Evolutionary conservation across 1,140 invertebrate species (phyloP).

Genomic region (Gonatopus flavifemur): DNA sequence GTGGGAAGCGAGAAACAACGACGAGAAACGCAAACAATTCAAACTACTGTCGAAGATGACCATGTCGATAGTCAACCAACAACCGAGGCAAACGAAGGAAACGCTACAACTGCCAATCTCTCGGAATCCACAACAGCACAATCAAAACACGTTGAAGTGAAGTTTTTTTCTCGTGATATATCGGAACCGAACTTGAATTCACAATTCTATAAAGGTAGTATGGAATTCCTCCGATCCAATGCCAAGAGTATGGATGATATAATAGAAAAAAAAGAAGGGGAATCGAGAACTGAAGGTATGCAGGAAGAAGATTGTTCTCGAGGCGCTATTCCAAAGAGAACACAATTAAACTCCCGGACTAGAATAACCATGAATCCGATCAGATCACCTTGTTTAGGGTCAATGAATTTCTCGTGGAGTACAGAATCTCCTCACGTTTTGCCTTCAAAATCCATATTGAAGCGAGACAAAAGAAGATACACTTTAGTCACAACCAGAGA

Average conservation of each 20-base stretch:
- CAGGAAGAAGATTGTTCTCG: slow-evolving; percentile 12
- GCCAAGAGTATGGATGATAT: slow-evolving; percentile 50
- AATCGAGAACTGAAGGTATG: slow-evolving; percentile 9
- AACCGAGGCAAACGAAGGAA: no score
- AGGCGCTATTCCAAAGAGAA: slow-evolving; percentile 41
- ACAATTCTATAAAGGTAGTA: slow-evolving; percentile 30
- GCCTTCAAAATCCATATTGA: slow-evolving; percentile 51
- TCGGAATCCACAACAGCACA: no score
- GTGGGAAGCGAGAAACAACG: no score
- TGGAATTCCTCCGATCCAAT: slow-evolving; percentile 25
- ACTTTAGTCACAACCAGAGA: slow-evolving; percentile 48
- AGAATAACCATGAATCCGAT: slow-evolving; percentile 41
- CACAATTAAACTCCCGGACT: slow-evolving; percentile 9
- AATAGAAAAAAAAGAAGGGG: slow-evolving; percentile 42
- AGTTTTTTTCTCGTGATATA: slow-evolving; percentile 42
- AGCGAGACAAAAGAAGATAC: slow-evolving; percentile 47
- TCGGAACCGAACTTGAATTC: slow-evolving; percentile 48
- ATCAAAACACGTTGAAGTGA: no score
- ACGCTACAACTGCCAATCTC: no score
- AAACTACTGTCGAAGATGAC: no score
- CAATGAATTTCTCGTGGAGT: slow-evolving; percentile 26
- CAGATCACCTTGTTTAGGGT: no score
- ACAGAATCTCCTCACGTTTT: no score
- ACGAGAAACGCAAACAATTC: no score
- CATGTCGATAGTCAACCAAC: no score